phyloP scores from a whole-genome alignment of 1,140 invertebrate genomes.

The Lepidotrigona ventralis region DNA sequence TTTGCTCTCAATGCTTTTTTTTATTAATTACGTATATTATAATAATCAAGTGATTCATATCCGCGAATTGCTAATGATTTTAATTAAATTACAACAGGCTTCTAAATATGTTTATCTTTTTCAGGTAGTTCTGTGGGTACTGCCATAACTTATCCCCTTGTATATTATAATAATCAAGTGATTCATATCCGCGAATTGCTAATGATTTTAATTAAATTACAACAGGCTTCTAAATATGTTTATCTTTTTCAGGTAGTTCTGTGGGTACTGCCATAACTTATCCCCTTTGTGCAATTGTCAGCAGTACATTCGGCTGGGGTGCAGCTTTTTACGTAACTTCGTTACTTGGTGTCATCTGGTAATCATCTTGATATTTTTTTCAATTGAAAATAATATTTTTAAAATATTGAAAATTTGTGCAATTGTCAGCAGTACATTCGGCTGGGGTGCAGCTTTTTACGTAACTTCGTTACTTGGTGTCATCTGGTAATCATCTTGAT shows the following conservation, averaged over 20 bases:
- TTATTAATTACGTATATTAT: background rate
- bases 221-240: background rate
- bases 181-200: background rate
- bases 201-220: background rate
- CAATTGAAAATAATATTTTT: background rate
- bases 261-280: constrained; percentile 87
- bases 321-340: constrained; percentile 88
- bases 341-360: constrained; percentile 85
- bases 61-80: background rate
- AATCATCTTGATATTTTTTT: constrained; percentile 32
- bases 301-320: constrained; percentile 86
- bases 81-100: background rate
- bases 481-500: constrained; percentile 81
- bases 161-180: background rate
- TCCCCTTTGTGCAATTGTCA: constrained; percentile 85
- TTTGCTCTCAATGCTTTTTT: background rate
- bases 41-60: background rate
- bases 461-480: constrained; percentile 84
- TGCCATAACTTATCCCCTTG: no score
- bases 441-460: constrained; percentile 90
- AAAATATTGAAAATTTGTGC: no score
- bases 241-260: constrained; percentile 82
- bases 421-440: constrained; percentile 82
- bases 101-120: background rate
- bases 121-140: no score